These are phyloP conservation scores for Hyposoter dolosus DNA, from an alignment of 2,888 invertebrate species.

Conservation along the genomic window DNA sequence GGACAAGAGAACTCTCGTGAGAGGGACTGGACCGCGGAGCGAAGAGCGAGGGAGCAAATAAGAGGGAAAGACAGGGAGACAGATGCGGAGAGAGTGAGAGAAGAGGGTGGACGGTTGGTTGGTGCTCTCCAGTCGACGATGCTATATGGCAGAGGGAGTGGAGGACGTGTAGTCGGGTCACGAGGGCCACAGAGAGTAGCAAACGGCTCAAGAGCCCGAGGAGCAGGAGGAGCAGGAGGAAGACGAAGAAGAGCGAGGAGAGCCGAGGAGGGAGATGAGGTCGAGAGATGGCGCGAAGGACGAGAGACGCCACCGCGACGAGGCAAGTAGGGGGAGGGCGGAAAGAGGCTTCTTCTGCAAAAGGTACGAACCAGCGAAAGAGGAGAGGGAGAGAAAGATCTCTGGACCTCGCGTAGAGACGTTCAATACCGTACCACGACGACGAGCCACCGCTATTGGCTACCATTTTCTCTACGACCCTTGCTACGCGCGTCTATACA, in stretches of 20 bases:
- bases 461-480: slow-evolving; percentile 79
- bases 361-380: slow-evolving; percentile 62
- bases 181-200: slow-evolving; percentile 71
- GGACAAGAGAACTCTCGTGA: slow-evolving; percentile 47
- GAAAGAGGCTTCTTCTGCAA: slow-evolving; percentile 50
- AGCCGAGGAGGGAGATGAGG: slow-evolving; percentile 70
- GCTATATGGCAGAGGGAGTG: slow-evolving; percentile 70
- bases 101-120: slow-evolving; percentile 71
- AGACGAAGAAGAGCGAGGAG: slow-evolving; percentile 70
- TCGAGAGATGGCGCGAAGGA: slow-evolving; percentile 65
- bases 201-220: slow-evolving; percentile 69
- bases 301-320: slow-evolving; percentile 62
- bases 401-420: slow-evolving; percentile 83
- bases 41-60: slow-evolving; percentile 56
- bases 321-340: slow-evolving; percentile 63
- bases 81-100: slow-evolving; percentile 51
- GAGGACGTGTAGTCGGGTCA: slow-evolving; percentile 79
- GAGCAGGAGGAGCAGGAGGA: slow-evolving; percentile 69
- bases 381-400: slow-evolving; percentile 69
- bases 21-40: slow-evolving; percentile 52
- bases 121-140: slow-evolving; percentile 73
- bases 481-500: slow-evolving; percentile 44
- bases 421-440: slow-evolving; percentile 83
- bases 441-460: slow-evolving; percentile 83
- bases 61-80: slow-evolving; percentile 57